Evolutionary conservation across 2,888 invertebrate genomes (phyloP).

Genomic region (Calliphora vomitoria): DNA sequence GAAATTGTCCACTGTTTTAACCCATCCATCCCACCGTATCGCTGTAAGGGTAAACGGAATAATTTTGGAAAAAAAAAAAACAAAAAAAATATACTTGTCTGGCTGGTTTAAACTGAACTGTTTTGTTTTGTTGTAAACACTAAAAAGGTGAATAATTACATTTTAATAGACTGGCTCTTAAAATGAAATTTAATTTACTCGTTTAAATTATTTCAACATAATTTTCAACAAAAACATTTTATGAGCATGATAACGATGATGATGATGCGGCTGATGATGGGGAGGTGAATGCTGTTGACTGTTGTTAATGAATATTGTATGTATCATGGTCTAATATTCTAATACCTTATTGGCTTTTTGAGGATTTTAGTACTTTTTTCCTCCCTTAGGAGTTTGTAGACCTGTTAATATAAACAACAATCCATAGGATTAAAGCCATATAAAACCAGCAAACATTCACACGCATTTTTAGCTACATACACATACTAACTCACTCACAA

Average conservation of each 20-base stretch:
- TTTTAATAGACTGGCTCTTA: constrained; percentile 78
- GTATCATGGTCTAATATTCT: constrained; percentile 35
- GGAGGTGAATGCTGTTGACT: constrained; percentile 1
- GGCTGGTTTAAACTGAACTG: constrained; percentile 56
- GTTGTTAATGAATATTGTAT: constrained; percentile 51
- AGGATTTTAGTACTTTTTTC: not conserved
- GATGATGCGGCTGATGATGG: not conserved
- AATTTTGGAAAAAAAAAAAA: not conserved
- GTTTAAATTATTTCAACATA: constrained; percentile 52
- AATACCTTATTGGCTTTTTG: constrained; percentile 41
- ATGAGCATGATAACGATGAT: not conserved
- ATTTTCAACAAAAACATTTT: constrained; percentile 35
- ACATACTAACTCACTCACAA: not conserved
- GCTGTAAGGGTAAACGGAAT: not conserved
- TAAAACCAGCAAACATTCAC: not conserved
- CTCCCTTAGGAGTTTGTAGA: not conserved
- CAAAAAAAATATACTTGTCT: constrained; percentile 27
- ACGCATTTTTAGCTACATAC: not conserved
- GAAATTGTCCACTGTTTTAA: too few species aligned
- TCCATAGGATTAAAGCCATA: constrained; percentile 12
- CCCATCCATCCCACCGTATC: constrained; percentile 6
- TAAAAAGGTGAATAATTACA: constrained; percentile 80
- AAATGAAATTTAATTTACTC: constrained; percentile 70
- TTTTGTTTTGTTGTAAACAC: constrained; percentile 34
- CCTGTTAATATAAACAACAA: constrained; percentile 30